Conservation (phyloP, 2,888 invertebrate species). For the Brenthis ino region DNA sequence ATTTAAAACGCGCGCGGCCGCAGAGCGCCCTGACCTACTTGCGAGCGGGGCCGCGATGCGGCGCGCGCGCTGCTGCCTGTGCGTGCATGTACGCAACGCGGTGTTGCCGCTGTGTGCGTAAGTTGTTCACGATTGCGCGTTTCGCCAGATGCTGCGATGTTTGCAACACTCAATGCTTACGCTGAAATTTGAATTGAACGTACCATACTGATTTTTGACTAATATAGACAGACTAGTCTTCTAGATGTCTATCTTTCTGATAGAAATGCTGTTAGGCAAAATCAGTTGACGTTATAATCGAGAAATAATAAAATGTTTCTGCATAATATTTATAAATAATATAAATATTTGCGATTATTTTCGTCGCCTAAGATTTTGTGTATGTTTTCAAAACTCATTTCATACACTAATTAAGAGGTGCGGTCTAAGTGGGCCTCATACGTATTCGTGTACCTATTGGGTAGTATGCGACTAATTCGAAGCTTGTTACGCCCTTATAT, state of each 20-base stretch:
- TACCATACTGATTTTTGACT: slow-evolving; percentile 23
- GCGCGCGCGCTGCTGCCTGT: slow-evolving; percentile 70
- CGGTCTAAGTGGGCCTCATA: no score
- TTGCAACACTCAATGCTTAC: slow-evolving; percentile 67
- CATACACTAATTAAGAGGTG: no score
- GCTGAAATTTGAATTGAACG: slow-evolving; percentile 51
- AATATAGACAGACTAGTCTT: neutral
- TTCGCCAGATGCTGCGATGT: slow-evolving; percentile 77
- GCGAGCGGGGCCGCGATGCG: slow-evolving; percentile 80
- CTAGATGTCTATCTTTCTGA: neutral
- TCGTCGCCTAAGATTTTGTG: no score
- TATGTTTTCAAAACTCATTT: no score
- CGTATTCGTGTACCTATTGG: no score
- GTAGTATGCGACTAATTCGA: no score
- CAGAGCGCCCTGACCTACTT: slow-evolving; percentile 81
- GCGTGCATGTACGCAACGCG: slow-evolving; percentile 60
- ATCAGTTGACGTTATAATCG: no score
- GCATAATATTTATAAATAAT: no score
- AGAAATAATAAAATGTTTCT: no score
- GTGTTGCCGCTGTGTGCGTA: slow-evolving; percentile 66
- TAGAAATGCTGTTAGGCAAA: no score
- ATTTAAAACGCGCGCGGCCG: slow-evolving; percentile 81
- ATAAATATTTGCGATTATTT: no score
- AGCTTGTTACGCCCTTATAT: no score
- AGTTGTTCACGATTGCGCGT: slow-evolving; percentile 73